A percentile compares a stretch with the other conserved stretches of the same genome.
These are phyloP conservation scores for Torymus aiolomorphi DNA, from an alignment of 2,888 invertebrate species.

Conservation along the genomic window DNA sequence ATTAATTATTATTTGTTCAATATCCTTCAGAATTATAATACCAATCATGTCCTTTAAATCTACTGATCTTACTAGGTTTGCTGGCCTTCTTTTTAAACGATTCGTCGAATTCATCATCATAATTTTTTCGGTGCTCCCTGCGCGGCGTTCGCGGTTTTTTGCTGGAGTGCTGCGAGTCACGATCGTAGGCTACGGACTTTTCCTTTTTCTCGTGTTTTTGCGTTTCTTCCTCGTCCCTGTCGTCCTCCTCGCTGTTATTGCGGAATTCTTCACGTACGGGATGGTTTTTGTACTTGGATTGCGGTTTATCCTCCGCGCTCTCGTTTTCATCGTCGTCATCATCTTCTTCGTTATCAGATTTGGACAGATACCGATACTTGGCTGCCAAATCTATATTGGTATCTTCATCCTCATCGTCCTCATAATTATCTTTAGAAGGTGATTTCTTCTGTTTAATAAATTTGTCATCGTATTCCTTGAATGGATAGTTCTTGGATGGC, in stretches of 20 bases:
- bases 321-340: slow-evolving; percentile 36
- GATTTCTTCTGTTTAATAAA: slow-evolving; percentile 26
- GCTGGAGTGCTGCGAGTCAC: not conserved
- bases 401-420: slow-evolving; percentile 32
- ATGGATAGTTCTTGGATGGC: slow-evolving; percentile 62
- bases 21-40: not conserved
- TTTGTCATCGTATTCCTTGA: slow-evolving; percentile 63
- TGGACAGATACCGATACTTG: slow-evolving; percentile 44
- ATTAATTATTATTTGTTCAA: not conserved
- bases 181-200: not conserved
- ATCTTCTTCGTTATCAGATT: slow-evolving; percentile 27
- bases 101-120: slow-evolving; percentile 59
- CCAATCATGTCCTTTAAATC: slow-evolving; percentile 7
- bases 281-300: slow-evolving; percentile 47
- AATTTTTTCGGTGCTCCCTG: slow-evolving; percentile 55
- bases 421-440: not conserved
- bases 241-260: slow-evolving; percentile 59
- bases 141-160: slow-evolving; percentile 27
- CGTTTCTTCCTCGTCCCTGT: slow-evolving; percentile 63
- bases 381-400: slow-evolving; percentile 52
- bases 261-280: not conserved
- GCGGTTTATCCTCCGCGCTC: slow-evolving; percentile 58
- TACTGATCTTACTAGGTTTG: slow-evolving; percentile 41
- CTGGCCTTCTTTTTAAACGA: slow-evolving; percentile 7
- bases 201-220: slow-evolving; percentile 46